Conservation (phyloP, 1,140 invertebrate species). For the Hypsibius dujardini region DNA sequence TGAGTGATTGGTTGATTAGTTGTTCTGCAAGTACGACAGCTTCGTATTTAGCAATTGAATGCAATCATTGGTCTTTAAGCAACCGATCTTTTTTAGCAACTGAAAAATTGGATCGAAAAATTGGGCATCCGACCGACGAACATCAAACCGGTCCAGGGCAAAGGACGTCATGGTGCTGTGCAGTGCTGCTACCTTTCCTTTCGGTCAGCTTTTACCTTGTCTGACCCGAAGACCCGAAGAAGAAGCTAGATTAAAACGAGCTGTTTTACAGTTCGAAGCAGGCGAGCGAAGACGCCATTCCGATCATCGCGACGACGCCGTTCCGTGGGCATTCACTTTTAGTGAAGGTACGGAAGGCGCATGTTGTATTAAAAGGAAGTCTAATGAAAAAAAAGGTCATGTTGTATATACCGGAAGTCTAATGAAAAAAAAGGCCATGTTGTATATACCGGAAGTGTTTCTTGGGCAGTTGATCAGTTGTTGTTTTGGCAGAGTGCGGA, state of each 20-base stretch:
- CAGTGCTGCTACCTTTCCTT: not conserved
- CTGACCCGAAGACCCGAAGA: not conserved
- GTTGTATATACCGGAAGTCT: not conserved
- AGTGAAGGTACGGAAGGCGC: not conserved
- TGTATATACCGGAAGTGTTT: not conserved
- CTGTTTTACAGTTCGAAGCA: not conserved
- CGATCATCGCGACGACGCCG: not conserved
- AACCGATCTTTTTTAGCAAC: not conserved
- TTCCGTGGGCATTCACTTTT: not conserved
- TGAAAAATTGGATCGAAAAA: constrained; percentile 6
- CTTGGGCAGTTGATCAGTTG: not conserved
- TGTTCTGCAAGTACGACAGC: too few species aligned
- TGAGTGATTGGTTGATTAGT: too few species aligned
- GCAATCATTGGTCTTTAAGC: too few species aligned
- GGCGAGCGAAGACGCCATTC: not conserved
- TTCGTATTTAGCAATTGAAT: too few species aligned
- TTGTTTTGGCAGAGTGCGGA: constrained; percentile 1
- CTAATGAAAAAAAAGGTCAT: not conserved
- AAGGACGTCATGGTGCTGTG: not conserved
- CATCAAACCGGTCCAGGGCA: not conserved
- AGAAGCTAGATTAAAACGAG: not conserved
- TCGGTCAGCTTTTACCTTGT: not conserved
- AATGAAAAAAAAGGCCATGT: not conserved
- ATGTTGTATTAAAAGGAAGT: not conserved
- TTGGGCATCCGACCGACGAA: not conserved